These are phyloP conservation scores for Acanthopagrus latus DNA, from an alignment of 2,797 vertebrate species.

Conservation along the genomic window DNA sequence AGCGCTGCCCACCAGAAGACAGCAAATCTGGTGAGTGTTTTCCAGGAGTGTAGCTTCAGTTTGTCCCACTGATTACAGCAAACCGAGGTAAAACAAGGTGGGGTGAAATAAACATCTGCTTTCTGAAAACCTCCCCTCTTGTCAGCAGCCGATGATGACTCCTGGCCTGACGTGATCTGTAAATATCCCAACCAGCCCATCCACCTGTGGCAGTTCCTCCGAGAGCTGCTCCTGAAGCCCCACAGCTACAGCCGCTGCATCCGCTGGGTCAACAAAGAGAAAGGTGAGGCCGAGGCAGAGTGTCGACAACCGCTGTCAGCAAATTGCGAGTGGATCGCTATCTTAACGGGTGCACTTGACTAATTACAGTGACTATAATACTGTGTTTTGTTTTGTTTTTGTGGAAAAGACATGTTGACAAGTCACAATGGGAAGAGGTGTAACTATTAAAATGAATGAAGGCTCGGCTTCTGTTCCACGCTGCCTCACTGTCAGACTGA, in stretches of 20 bases:
- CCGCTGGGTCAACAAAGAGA: slow-evolving; percentile 97
- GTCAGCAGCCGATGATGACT: slow-evolving; percentile 78
- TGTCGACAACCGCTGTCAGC: neutral
- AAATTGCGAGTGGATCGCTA: neutral
- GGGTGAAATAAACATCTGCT: neutral
- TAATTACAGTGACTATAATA: neutral
- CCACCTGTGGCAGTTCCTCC: slow-evolving; percentile 97
- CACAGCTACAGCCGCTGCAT: slow-evolving; percentile 94
- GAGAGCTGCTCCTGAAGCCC: slow-evolving; percentile 94
- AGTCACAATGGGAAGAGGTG: neutral
- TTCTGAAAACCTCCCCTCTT: neutral
- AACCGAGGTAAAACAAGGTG: neutral
- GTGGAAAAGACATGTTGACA: neutral
- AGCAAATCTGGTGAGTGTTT: slow-evolving; percentile 59
- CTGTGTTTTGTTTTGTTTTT: no score
- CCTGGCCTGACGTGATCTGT: slow-evolving; percentile 89
- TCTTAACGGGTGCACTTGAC: no score
- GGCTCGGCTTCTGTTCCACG: neutral
- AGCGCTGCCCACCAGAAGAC: slow-evolving; percentile 82
- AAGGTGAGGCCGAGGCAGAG: slow-evolving; percentile 82
- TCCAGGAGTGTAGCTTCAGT: neutral
- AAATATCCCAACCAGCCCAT: slow-evolving; percentile 93
- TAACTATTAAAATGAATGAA: neutral
- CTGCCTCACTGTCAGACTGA: neutral
- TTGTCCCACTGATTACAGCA: neutral